phyloP scores from a whole-genome alignment of 2,113 vertebrate species.

The Regulus satrapa region DNA sequence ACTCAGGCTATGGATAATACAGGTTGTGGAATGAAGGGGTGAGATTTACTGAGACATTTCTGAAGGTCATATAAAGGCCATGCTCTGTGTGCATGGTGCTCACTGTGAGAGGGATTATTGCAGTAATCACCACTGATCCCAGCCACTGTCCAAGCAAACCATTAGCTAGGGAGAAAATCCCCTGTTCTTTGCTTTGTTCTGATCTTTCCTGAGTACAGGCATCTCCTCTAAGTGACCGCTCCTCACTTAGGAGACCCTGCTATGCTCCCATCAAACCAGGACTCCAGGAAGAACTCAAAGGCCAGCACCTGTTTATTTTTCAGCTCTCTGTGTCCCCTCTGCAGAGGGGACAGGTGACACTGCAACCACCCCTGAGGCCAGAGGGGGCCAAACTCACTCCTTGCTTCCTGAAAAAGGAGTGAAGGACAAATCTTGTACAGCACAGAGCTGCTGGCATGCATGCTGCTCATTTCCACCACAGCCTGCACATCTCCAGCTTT shows the following conservation, averaged over 20 bases:
- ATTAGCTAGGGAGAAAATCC: background rate
- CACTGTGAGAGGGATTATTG: background rate
- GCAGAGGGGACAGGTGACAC: background rate
- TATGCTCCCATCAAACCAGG: background rate
- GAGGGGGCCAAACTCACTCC: background rate
- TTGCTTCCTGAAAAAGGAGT: background rate
- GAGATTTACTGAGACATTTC: background rate
- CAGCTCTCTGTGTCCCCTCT: background rate
- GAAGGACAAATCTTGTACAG: background rate
- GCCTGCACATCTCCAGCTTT: background rate
- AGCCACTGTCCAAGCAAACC: background rate
- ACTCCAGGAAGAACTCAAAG: background rate
- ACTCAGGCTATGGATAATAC: background rate
- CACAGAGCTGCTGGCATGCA: fast-evolving
- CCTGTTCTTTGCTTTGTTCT: background rate
- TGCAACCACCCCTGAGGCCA: background rate
- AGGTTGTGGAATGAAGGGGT: background rate
- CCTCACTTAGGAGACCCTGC: background rate
- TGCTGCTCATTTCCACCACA: background rate
- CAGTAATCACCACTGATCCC: background rate
- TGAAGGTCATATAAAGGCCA: background rate
- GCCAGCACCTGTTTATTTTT: background rate
- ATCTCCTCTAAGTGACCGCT: background rate
- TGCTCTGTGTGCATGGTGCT: background rate
- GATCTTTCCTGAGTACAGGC: background rate